Percentiles rank a stretch among this genome's conserved stretches.
Evolutionary conservation across 2,888 invertebrate species (phyloP).

Genomic region (Drosophila ezoana): DNA sequence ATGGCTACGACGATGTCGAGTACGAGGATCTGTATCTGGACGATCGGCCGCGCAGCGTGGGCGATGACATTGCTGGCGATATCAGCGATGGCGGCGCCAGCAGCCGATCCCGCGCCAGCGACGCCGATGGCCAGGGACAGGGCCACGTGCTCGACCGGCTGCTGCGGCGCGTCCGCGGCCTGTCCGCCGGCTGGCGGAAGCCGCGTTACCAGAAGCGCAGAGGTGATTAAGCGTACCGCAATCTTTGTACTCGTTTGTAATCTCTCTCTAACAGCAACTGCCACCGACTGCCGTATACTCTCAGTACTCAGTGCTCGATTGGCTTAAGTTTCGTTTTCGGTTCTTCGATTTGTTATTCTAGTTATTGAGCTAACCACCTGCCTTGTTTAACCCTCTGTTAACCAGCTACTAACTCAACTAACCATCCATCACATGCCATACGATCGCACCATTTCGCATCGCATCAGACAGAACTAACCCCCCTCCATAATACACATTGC

Average conservation of each 20-base stretch:
- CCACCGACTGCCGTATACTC: conserved; percentile 48
- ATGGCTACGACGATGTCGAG: conserved; percentile 67
- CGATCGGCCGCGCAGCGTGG: conserved; percentile 61
- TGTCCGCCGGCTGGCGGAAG: conserved; percentile 84
- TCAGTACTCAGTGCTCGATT: conserved; percentile 52
- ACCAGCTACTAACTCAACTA: conserved; percentile 55
- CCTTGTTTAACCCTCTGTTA: conserved; percentile 28
- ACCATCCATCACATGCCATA: conserved; percentile 36
- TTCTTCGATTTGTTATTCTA: conserved; percentile 53
- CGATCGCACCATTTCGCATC: conserved; percentile 68
- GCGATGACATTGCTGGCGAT: conserved; percentile 78
- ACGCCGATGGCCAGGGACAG: conserved; percentile 54
- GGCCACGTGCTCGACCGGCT: conserved; percentile 82
- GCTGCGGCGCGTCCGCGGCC: conserved; percentile 83
- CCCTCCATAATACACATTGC: conserved; percentile 27
- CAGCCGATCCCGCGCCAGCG: conserved; percentile 75
- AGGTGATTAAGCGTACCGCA: conserved; percentile 82
- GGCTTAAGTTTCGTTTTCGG: conserved; percentile 50
- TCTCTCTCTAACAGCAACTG: conserved; percentile 69
- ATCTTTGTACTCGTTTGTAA: conserved; percentile 52
- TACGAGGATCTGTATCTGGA: conserved; percentile 71
- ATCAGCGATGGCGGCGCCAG: conserved; percentile 81
- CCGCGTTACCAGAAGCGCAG: conserved; percentile 84
- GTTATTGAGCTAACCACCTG: conserved; percentile 66
- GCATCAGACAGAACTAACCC: conserved; percentile 32